A percentile compares a stretch with the other conserved stretches of the same genome.
These are phyloP conservation scores for Avahi laniger DNA, from an alignment of 2,797 vertebrate genomes.

Conservation along the genomic window DNA sequence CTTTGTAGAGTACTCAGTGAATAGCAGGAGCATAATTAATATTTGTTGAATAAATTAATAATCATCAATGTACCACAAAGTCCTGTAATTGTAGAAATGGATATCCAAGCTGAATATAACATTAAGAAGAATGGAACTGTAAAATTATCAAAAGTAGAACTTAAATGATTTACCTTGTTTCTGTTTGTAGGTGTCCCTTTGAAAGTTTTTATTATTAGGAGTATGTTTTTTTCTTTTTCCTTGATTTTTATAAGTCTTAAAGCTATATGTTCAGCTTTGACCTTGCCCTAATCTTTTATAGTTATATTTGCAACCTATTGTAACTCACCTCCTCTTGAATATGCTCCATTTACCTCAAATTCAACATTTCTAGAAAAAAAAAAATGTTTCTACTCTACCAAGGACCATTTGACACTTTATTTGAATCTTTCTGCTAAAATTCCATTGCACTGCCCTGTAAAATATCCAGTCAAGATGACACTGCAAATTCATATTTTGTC, in stretches of 20 bases:
- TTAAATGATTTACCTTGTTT: not conserved
- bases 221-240: not conserved
- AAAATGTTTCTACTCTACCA: not conserved
- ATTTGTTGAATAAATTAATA: conserved; percentile 24
- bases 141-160: conserved; percentile 28
- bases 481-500: not conserved
- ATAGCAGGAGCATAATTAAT: not conserved
- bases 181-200: conserved; percentile 14
- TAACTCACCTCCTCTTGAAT: not conserved
- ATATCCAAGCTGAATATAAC: not conserved
- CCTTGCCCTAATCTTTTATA: not conserved
- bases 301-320: not conserved
- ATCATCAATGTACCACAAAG: not conserved
- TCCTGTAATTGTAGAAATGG: not conserved
- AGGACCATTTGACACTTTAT: not conserved
- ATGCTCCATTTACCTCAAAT: not conserved
- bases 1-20: not conserved
- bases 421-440: conserved; percentile 42
- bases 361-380: not conserved
- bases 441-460: not conserved
- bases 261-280: not conserved
- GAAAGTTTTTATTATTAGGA: not conserved
- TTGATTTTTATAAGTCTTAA: not conserved
- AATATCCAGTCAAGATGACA: not conserved
- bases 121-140: not conserved